Evolutionary conservation across 2,888 invertebrate genomes (phyloP).

Genomic region (Idaea straminata): DNA sequence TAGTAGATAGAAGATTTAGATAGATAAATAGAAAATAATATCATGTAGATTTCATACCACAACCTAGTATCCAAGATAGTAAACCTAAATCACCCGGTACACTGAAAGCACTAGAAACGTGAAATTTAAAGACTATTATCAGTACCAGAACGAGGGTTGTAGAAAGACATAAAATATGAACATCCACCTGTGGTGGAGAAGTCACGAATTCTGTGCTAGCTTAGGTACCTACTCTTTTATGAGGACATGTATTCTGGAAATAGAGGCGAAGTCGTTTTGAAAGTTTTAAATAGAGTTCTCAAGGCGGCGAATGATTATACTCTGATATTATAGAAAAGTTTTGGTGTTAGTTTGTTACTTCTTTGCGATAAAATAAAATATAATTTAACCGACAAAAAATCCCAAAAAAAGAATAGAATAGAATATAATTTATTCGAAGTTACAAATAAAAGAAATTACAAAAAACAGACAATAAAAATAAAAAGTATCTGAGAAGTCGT

Average conservation of each 20-base stretch:
- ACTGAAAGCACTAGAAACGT: not conserved
- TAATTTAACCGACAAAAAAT: too few relatives aligned
- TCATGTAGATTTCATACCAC: not conserved
- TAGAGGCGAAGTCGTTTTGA: not conserved
- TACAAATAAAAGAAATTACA: too few relatives aligned
- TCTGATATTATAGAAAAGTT: slow-evolving; percentile 15
- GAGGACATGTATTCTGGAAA: not conserved
- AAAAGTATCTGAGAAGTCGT: too few relatives aligned
- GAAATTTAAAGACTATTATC: not conserved
- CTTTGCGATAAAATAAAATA: too few relatives aligned
- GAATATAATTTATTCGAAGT: too few relatives aligned
- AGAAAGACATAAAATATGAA: not conserved
- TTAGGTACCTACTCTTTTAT: not conserved
- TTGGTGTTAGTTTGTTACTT: not conserved
- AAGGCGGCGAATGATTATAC: too few relatives aligned
- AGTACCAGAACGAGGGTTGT: not conserved
- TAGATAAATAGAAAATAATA: not conserved
- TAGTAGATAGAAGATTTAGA: too few relatives aligned
- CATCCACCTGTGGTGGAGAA: slow-evolving; percentile 10
- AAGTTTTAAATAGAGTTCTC: not conserved
- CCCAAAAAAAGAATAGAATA: too few relatives aligned
- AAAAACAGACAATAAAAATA: too few relatives aligned
- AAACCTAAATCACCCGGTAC: not conserved
- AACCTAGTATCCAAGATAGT: not conserved
- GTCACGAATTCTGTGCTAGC: slow-evolving; percentile 9